Percentiles rank a stretch among this genome's conserved stretches.
Evolutionary conservation across 2,888 invertebrate species (phyloP).

Genomic region (Torymus auratus): DNA sequence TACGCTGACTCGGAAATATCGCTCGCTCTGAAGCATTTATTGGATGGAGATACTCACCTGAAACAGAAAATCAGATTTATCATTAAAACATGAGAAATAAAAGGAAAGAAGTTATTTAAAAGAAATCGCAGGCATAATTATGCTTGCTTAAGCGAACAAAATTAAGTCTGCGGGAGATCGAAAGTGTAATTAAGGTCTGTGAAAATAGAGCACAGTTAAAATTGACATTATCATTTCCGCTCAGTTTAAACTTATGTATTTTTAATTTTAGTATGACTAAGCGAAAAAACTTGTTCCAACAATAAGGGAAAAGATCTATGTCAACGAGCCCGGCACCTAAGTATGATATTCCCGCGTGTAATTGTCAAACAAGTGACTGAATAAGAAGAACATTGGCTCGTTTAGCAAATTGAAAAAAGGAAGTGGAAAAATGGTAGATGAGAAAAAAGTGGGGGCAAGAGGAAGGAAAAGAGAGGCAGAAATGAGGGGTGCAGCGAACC

Average conservation of each 20-base stretch:
- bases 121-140: no score
- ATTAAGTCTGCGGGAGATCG: not conserved
- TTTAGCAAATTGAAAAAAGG: conserved; percentile 62
- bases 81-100: no score
- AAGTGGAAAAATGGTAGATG: conserved; percentile 34
- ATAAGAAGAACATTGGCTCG: conserved; percentile 49
- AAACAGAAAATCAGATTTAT: conserved; percentile 37
- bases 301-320: conserved; percentile 24
- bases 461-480: conserved; percentile 2
- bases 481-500: conserved; percentile 14
- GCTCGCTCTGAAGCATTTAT: not conserved
- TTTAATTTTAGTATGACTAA: conserved; percentile 35
- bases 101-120: no score
- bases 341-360: conserved; percentile 47
- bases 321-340: conserved; percentile 26
- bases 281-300: conserved; percentile 15
- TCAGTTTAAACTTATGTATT: conserved; percentile 36
- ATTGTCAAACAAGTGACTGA: conserved; percentile 56
- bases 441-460: not conserved
- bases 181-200: not conserved
- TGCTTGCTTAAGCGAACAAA: not conserved
- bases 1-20: conserved; percentile 5
- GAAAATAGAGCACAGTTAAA: not conserved
- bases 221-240: conserved; percentile 22
- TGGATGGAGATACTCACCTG: conserved; percentile 46